A percentile compares a stretch with the other conserved stretches of the same genome.
These are phyloP conservation scores for Aleiodes alternator DNA, from an alignment of 2,888 invertebrate genomes.

Conservation along the genomic window DNA sequence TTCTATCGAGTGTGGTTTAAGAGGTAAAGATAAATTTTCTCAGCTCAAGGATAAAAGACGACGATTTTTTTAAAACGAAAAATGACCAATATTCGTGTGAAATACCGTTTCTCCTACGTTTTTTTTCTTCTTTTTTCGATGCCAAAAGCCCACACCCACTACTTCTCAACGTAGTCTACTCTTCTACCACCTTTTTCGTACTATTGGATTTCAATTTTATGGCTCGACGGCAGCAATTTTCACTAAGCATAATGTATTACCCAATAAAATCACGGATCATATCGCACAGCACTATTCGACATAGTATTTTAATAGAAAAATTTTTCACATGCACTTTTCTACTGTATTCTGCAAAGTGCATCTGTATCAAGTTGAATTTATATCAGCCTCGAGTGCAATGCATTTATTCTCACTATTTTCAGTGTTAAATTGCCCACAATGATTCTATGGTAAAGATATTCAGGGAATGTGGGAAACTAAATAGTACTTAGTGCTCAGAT, in stretches of 20 bases:
- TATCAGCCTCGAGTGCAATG: no score
- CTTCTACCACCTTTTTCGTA: constrained; percentile 37
- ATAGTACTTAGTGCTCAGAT: no score
- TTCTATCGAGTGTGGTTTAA: constrained; percentile 44
- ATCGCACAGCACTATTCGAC: constrained; percentile 51
- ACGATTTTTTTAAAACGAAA: constrained; percentile 50
- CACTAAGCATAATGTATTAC: constrained; percentile 64
- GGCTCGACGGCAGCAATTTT: constrained; percentile 62
- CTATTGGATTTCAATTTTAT: constrained; percentile 67
- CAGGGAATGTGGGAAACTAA: no score
- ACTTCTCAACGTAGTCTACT: constrained; percentile 42
- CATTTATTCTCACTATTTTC: no score
- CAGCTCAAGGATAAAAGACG: constrained; percentile 44
- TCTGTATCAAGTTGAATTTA: no score
- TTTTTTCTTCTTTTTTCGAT: constrained; percentile 28
- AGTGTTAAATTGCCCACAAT: no score
- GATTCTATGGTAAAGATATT: no score
- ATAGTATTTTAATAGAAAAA: constrained; percentile 6
- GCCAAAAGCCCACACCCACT: constrained; percentile 49
- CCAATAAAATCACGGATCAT: constrained; percentile 63
- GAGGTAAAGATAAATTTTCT: constrained; percentile 55
- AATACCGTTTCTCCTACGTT: constrained; percentile 52
- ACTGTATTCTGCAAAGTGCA: no score
- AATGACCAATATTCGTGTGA: constrained; percentile 59
- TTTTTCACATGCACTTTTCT: no score